Evolutionary conservation across 2,113 vertebrate genomes (phyloP), one percentile per base, ranked within the genome.

Genomic region (Condylura cristata): DNA sequence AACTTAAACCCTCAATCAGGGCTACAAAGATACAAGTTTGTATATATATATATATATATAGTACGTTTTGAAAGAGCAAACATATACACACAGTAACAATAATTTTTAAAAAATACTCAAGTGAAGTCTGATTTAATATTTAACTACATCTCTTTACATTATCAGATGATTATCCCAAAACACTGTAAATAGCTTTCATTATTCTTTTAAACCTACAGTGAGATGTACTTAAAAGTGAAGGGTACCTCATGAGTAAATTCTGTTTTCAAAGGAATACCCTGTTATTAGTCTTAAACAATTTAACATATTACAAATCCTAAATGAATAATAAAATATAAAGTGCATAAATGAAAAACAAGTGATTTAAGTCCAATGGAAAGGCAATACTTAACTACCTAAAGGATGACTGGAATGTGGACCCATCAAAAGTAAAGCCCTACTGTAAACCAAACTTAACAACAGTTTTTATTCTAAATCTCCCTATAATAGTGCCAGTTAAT

Each of bases 251-350:
- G 16, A 32, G 10, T 65, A 94, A 82, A 90, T 9, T 68, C 3
- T 83, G 72, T 80, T 94, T 94, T 65, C 46, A 91, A 89, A 81
- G 53, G 74, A 94, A 86, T 44, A 75, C 20, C 32, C 53, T 81
- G 53, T 51, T 90, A 79, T 18, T 81, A 74, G 63, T 90, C 63
- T 90, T 87, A 91, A 90, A 83, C 28, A 74, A 93, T 87, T 63
- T 82, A 79, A 72, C 39, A 79, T 58, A 51, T 72, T 51, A 89
- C 46, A 91, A 94, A 74, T 58, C 18, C 30, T 72, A 74, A 71
- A 58, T 65, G 13, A 91, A 63, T 90, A 88, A 44, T 12, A 48
- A 66, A 79, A 84, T 71, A 81, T 61, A 70, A 56, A 71, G n/a
- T 56, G 30, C 18, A 61, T 85, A 94, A 48, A 53, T 61, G 14